Base-by-base conservation (phyloP, 2,797 vertebrate genomes). In the Microctenopoma steveboyesi region DNA sequence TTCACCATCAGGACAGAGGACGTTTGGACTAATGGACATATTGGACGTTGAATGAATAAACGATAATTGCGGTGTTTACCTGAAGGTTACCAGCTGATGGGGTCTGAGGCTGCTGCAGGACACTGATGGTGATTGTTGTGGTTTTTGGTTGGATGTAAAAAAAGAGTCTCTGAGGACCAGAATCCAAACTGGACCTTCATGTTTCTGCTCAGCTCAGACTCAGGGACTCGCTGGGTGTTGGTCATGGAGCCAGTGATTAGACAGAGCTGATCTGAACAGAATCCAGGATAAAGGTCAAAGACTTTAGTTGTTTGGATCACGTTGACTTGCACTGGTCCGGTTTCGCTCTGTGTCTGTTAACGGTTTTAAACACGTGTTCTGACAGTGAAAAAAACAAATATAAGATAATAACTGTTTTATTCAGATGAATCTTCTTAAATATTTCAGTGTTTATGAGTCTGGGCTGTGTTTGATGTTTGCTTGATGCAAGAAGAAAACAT, bases 341-440 rank as follows among this genome's bases (percentile, higher is more conserved):
- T 77, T 14, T 77, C 71, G 75, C 62, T 69, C 69, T 84, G 50
- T 79, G 66, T 87, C 63, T 76, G 39, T 64, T 11, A 60, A 74
- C 71, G 74, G 50, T 91, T 91, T 87, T 81, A 74, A 75, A 88
- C 58, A 81, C 76, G 78, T 65, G 74, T 91, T 92, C 92, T 90
- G 70, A 90, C 88, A 90, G 76, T 85, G 56, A 86, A 89, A 78
- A 85, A 72, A 83, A 16, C 33, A 33, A 50, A 64, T 83, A 65
- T 64, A 78, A 64, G 79, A 78, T 84, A 84, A 43, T 71, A 81
- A 30, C 69, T 72, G 55, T 45, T 16, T 87, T 72, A 22, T 77
- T 72, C 52, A 65, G 55, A 60, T 54, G 62, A 74, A 56, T 85
- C 69, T 78, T 78, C 86, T 88, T 87, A 66, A 80, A 76, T 83